These are phyloP conservation scores for Diploscapter pachys DNA, from an alignment of 1,140 invertebrate genomes.

Conservation along the genomic window DNA sequence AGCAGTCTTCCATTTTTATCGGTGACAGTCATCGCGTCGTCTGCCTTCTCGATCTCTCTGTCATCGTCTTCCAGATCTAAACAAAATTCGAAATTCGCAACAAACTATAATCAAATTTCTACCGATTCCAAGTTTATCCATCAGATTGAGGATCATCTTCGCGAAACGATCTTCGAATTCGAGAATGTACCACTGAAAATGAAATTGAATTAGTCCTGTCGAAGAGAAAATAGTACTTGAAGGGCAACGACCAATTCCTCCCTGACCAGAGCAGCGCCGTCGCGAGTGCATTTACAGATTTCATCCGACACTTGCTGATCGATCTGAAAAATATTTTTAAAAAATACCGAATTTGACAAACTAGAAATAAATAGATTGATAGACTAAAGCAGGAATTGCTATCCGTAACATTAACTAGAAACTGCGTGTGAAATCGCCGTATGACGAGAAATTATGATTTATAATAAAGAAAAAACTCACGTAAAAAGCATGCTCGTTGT, in stretches of 20 bases:
- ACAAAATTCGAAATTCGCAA: too few relatives aligned
- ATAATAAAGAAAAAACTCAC: conserved; percentile 20
- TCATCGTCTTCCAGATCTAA: too few relatives aligned
- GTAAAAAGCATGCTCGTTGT: conserved; percentile 47
- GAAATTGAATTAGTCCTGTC: background rate
- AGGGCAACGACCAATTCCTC: conserved; percentile 53
- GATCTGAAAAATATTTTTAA: conserved; percentile 41
- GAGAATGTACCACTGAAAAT: conserved; percentile 52
- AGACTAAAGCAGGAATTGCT: background rate
- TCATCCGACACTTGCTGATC: conserved; percentile 54
- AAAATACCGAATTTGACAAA: background rate
- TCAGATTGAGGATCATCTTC: conserved; percentile 41
- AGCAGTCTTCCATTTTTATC: too few relatives aligned
- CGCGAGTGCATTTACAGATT: conserved; percentile 53
- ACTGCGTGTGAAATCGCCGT: background rate
- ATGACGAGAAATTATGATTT: background rate
- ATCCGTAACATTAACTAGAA: background rate
- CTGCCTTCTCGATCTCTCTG: too few relatives aligned
- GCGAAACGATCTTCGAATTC: conserved; percentile 52
- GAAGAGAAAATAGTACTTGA: conserved; percentile 9
- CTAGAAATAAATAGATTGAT: too few relatives aligned
- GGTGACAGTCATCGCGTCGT: too few relatives aligned
- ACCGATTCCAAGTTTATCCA: conserved; percentile 33
- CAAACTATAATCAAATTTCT: too few relatives aligned
- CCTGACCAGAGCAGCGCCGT: conserved; percentile 52